phyloP scores from a whole-genome alignment of 2,113 vertebrate genomes.

The Bungarus multicinctus region DNA sequence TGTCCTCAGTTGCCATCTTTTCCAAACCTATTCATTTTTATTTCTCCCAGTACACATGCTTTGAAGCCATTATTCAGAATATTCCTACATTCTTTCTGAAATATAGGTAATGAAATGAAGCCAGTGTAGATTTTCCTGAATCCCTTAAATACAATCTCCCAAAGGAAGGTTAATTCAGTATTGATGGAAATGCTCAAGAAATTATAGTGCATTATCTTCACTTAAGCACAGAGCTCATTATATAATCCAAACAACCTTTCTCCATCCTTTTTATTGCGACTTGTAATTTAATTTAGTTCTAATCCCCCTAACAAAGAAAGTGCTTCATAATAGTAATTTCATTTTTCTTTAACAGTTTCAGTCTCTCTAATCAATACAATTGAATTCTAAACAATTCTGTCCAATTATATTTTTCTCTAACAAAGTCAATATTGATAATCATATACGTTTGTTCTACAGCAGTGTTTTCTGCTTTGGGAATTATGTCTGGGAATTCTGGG shows the following conservation, averaged over 20 bases:
- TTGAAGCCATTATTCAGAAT: not conserved
- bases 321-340: not conserved
- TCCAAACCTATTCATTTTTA: not conserved
- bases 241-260: not conserved
- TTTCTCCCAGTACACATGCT: not conserved
- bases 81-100: not conserved
- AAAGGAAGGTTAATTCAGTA: not conserved
- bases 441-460: not conserved
- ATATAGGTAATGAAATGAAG: not conserved
- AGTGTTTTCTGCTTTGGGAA: not conserved
- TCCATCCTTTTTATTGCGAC: not conserved
- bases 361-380: not conserved
- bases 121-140: not conserved
- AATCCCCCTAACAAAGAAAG: not conserved
- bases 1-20: not conserved
- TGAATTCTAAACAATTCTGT: not conserved
- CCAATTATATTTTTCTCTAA: not conserved
- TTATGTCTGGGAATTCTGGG: not conserved
- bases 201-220: not conserved
- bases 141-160: not conserved
- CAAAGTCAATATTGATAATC: not conserved
- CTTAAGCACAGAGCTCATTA: not conserved
- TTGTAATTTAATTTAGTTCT: not conserved
- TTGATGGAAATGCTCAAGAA: not conserved
- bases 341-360: not conserved